phyloP scores from a whole-genome alignment of 2,113 vertebrate genomes.

The Miniopterus natalensis region DNA sequence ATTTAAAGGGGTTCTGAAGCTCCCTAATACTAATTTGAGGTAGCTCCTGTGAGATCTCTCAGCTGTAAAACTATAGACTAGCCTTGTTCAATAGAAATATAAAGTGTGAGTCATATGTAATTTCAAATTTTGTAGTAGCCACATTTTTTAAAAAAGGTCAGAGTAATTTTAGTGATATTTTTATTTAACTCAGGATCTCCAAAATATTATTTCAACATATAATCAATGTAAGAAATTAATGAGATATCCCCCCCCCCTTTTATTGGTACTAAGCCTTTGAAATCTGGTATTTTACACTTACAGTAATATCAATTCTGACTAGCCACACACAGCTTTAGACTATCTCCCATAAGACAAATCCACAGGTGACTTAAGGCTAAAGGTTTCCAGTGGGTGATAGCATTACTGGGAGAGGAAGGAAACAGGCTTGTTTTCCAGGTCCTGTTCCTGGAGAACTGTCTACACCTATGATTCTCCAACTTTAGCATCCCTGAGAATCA shows the following conservation, averaged over 20 bases:
- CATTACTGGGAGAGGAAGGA: not conserved
- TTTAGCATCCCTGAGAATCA: not conserved
- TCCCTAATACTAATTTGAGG: not conserved
- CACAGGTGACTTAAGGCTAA: not conserved
- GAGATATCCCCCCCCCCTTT: not conserved
- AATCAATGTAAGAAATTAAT: not conserved
- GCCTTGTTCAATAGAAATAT: not conserved
- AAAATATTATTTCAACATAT: slow-evolving; percentile 21
- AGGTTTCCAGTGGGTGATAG: not conserved
- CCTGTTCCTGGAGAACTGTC: not conserved
- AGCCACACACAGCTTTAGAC: not conserved
- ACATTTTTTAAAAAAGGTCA: not conserved
- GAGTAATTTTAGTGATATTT: not conserved
- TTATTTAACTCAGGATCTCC: not conserved
- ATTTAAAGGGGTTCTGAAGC: not conserved
- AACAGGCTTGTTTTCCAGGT: slow-evolving; percentile 44
- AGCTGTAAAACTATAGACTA: not conserved
- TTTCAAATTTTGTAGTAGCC: not conserved
- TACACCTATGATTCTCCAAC: not conserved
- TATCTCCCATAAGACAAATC: not conserved
- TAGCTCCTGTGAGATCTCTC: not conserved
- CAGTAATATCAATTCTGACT: not conserved
- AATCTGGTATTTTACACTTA: not conserved
- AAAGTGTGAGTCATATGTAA: not conserved
- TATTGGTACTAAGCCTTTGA: not conserved